A percentile compares a stretch with the other conserved stretches of the same genome.
phyloP scores from a whole-genome alignment of 64 coral and sea anemone genomes.

The Montipora foliosa region DNA sequence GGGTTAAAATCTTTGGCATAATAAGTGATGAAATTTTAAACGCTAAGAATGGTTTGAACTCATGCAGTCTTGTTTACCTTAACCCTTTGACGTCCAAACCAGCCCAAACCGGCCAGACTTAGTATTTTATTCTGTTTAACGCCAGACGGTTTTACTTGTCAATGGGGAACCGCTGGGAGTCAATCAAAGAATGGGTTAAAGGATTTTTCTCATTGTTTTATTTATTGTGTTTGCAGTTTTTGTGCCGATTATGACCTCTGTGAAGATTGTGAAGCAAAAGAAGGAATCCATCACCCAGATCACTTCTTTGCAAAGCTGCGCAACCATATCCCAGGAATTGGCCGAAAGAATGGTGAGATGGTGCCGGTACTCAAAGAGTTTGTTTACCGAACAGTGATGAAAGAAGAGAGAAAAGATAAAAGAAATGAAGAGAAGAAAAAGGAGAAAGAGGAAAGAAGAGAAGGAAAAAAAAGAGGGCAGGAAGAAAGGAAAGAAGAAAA shows the following conservation, averaged over 20 bases:
- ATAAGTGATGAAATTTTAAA: neutral
- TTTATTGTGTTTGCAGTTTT: conserved; percentile 58
- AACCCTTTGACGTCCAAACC: no score
- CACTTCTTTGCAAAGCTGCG: conserved; percentile 94
- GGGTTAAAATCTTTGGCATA: no score
- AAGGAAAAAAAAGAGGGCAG: conserved; percentile 46
- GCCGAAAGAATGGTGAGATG: conserved; percentile 90
- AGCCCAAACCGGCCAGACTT: no score
- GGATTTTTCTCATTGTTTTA: neutral
- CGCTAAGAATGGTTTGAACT: neutral
- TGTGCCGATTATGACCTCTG: conserved; percentile 93
- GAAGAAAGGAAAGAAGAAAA: conserved; percentile 45
- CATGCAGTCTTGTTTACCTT: no score
- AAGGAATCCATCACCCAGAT: conserved; percentile 54
- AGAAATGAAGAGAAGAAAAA: conserved; percentile 43
- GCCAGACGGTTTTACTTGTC: no score
- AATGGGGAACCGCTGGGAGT: no score
- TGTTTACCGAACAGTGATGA: conserved; percentile 48
- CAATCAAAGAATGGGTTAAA: no score
- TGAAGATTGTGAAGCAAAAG: conserved; percentile 80
- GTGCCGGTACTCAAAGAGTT: conserved; percentile 76
- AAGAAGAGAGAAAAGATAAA: conserved; percentile 25
- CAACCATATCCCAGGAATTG: conserved; percentile 68
- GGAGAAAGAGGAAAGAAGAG: conserved; percentile 40
- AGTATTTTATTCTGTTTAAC: no score